Evolutionary conservation across 2,797 vertebrate species (phyloP).

Genomic region (Pempheris klunzingeri): DNA sequence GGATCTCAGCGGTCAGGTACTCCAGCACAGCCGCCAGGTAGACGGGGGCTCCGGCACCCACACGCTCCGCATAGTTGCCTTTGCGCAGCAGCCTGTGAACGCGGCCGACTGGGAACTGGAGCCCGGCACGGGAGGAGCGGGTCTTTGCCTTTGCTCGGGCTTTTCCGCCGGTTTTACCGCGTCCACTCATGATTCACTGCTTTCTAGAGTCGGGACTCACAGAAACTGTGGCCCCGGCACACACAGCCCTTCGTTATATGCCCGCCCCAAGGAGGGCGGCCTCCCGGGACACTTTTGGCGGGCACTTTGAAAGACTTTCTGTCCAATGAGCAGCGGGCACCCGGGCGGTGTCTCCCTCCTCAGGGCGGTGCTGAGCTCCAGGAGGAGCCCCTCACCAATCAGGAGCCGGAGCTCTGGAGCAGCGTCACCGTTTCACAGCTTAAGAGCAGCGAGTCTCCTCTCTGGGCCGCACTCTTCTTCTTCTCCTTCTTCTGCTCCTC

Average conservation of each 20-base stretch:
- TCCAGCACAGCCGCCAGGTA: constrained; percentile 17
- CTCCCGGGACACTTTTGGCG: not conserved
- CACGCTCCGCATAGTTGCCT: constrained; percentile 2
- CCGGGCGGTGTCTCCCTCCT: not conserved
- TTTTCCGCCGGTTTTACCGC: not conserved
- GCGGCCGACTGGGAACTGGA: constrained; percentile 7
- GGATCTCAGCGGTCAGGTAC: constrained; percentile 26
- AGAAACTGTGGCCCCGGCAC: fast-evolving
- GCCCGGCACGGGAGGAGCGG: constrained; percentile 10
- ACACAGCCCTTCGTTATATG: not conserved
- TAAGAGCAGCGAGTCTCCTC: not conserved
- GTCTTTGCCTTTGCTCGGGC: not conserved
- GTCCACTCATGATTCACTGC: not conserved
- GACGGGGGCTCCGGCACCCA: constrained; percentile 7
- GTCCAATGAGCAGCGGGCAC: constrained; percentile 1
- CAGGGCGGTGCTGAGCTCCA: not conserved
- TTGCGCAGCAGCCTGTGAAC: not conserved
- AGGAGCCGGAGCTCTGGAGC: not conserved
- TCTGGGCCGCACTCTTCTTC: too few relatives aligned
- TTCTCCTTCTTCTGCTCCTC: too few relatives aligned
- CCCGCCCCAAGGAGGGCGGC: not conserved
- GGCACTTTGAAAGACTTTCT: not conserved
- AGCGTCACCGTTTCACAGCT: not conserved
- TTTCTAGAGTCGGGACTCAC: not conserved
- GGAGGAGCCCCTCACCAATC: not conserved